Base-by-base conservation (phyloP, 2,888 invertebrate species). In the Harpagoxenus sublaevis region DNA sequence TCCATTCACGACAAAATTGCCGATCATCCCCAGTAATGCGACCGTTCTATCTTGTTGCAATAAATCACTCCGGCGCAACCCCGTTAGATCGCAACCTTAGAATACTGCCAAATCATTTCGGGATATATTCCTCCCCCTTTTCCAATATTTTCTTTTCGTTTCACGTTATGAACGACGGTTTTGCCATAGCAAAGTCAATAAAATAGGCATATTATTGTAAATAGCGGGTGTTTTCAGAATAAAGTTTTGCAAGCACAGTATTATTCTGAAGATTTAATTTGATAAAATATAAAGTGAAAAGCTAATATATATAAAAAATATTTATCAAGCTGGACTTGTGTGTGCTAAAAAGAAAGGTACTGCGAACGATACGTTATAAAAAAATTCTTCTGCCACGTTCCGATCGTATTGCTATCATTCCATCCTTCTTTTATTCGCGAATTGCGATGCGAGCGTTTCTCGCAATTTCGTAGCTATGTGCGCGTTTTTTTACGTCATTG, bases 401-500 rank as follows among this genome's bases (percentile, higher is more conserved):
- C 48, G 8, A 42, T 60, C 18, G 55, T 45, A 51, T 15, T 15
- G 18, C 35, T 42, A 23, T 42, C 45, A 10, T 28, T 31, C 8
- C 6, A 3, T 9, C 2, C 31, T 82, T 77, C n/a, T 82, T 82
- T 77, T 68, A 55, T 79, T 83, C 65, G 60, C 79, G 18, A 35
- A 6, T 51, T 57, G 63, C 28, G 65, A 53, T 12, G 42, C 45
- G 45, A 55, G 42, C 31, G 42, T 28, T 66, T 66, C 8, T 51
- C 55, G 5, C 28, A 48, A 28, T 15, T 35, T 57, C 65, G 51
- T 18, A 68, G 66, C 48, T 23, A 92, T 92, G 92, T 92, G 92
- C 86, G 87, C 87, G 60, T 57, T 88, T 82, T 84, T 91, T 48
- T 91, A 91, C 79, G 48, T 88, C 35, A 85, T 90, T n/a, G 87